Evolutionary conservation across 2,888 invertebrate species (phyloP), one percentile per base, ranked within the genome.

Genomic region (Diarsia brunnea): DNA sequence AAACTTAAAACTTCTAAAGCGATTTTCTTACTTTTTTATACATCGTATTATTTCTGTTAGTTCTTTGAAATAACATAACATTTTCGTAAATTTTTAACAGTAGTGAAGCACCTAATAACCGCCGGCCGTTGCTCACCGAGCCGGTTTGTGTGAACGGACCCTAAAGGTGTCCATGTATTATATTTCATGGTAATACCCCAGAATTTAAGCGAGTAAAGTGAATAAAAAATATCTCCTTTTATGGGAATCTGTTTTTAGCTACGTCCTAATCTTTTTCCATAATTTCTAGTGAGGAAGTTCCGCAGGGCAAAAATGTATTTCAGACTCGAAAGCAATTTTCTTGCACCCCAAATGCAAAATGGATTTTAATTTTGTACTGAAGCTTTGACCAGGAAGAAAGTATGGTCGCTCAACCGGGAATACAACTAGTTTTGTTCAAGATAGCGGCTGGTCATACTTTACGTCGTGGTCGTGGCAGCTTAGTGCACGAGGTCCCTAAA

Each of bases 201-300:
- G 49, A 58, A 16, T 31, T 60, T 24, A 31, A 70, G 27, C 12
- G 45, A 69, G 71, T 82, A 84, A 75, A 81, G 69, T 55, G 67
- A 47, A 82, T 75, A 84, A 55, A 75, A 85, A 81, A 85, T 77
- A 83, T 72, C 51, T 82, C 74, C 72, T 31, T 61, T 31, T 31
- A 74, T 47, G 51, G 71, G 73, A 60, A n/a, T 76, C 31, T 31
- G 53, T 60, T 74, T 74, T 73, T 71, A 31, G 72, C 73, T 77
- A 72, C 14, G n/a, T 49, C 53, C 58, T 43, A 70, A 55, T 43
- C 21, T 14, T 55, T 12, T 64, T 45, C 24, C 19, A 69, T 58
- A 43, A 27, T 53, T 51, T 63, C 47, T 81, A 14, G 12, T 66
- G 43, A 66, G 24, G 53, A 72, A 69, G 64, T 80, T 69, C 74